Evolutionary conservation across 2,113 vertebrate genomes (phyloP), one percentile per base, ranked within the genome.

Genomic region (Craseonycteris thonglongyai): DNA sequence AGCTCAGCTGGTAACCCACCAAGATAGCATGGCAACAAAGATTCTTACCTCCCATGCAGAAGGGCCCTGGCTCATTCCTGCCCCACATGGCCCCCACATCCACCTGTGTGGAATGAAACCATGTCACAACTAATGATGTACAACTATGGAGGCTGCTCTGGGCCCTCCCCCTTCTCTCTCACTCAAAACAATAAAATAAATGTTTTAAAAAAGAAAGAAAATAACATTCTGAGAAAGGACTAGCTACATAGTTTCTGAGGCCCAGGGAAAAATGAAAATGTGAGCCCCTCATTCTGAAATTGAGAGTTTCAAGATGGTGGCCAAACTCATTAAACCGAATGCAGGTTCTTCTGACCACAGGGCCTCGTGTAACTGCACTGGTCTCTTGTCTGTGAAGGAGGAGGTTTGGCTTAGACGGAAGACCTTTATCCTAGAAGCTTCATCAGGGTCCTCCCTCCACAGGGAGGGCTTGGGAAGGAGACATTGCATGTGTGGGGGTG

Each of bases 401-500:
- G 42, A 90, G 11, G 11, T 68, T 63, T 63, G 45, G 14, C 49
- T n/a, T 9, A 9, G 47, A 56, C 54, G 54, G 33, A 22, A 6
- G 28, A 51, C 15, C n/a, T 94, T 51, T 21, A 11, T 24, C 21
- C 35, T 30, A 3, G 28, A 40, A 11, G 15, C 6, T 33, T 13
- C 18, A 40, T 65, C 26, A 3, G 49, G n/a, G 49, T 51, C 47
- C 56, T 87, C 35, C 11, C 33, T 47, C 9, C 33, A 4, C 14
- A 14, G 45, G 6, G 56, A 65, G 7, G n/a, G n/a, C n/a, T n/a
- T 66, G 8, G 13, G 16, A 40, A 22, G 45, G 45, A 80, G n/a
- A 16, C 13, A 4, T 16, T 13, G 28, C 45, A 11, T 14, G 0
- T 5, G 11, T 12, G 2, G 0, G 4, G 26, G 59, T 65, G 15